A percentile compares a stretch with the other conserved stretches of the same genome.
Conservation (phyloP, 2,888 invertebrate species). For the Linyphia triangularis region DNA sequence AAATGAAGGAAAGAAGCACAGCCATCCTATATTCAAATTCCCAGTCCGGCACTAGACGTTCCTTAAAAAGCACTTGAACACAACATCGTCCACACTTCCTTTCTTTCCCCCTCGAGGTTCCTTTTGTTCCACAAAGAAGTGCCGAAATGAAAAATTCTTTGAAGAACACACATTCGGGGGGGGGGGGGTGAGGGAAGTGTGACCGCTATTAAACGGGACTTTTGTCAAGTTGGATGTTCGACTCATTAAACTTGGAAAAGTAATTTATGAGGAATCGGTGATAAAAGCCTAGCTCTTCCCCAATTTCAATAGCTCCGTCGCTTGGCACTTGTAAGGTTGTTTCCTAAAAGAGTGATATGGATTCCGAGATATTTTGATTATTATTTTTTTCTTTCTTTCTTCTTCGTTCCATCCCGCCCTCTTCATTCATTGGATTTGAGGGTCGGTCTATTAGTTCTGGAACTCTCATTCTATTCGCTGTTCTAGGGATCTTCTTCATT, state of each 20-base stretch:
- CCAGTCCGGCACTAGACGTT: slow-evolving; percentile 53
- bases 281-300: slow-evolving; percentile 40
- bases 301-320: slow-evolving; percentile 68
- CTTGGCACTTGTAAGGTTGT: slow-evolving; percentile 64
- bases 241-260: slow-evolving; percentile 74
- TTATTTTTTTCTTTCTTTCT: slow-evolving; percentile 29
- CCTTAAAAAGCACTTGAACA: slow-evolving; percentile 71
- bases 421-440: slow-evolving; percentile 6
- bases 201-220: slow-evolving; percentile 73
- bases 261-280: slow-evolving; percentile 74
- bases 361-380: slow-evolving; percentile 70
- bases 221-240: slow-evolving; percentile 73
- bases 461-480: slow-evolving; percentile 20
- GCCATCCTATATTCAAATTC: slow-evolving; percentile 71
- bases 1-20: slow-evolving; percentile 15
- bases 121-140: slow-evolving; percentile 56
- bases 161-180: slow-evolving; percentile 62
- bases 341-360: slow-evolving; percentile 45
- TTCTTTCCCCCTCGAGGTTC: slow-evolving; percentile 3
- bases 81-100: not conserved
- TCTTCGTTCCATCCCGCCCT: slow-evolving; percentile 1
- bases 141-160: slow-evolving; percentile 73
- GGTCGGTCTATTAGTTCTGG: slow-evolving; percentile 50
- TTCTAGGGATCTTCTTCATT: slow-evolving; percentile 36
- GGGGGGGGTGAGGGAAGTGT: slow-evolving; percentile 55